These are phyloP conservation scores for Galerucella nymphaeae DNA, from an alignment of 2,888 invertebrate genomes.

Conservation along the genomic window DNA sequence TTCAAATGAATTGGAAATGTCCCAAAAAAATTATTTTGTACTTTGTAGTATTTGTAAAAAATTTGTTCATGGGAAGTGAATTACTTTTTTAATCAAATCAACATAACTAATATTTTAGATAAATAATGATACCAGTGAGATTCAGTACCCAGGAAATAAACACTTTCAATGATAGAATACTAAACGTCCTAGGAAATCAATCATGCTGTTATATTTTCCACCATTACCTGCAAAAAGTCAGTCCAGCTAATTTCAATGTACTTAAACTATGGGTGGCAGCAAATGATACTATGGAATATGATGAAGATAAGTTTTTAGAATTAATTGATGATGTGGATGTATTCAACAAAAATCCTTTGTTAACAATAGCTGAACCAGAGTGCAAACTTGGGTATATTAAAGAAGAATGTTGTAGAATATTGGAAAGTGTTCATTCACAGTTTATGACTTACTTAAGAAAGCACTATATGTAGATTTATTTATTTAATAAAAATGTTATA, in stretches of 20 bases:
- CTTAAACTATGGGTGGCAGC: slow-evolving; percentile 51
- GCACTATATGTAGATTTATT: slow-evolving; percentile 33
- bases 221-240: slow-evolving; percentile 21
- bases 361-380: slow-evolving; percentile 49
- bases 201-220: slow-evolving; percentile 44
- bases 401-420: slow-evolving; percentile 53
- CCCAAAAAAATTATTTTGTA: too few species aligned
- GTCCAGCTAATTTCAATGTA: slow-evolving; percentile 40
- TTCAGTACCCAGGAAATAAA: slow-evolving; percentile 52
- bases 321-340: slow-evolving; percentile 52
- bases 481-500: slow-evolving; percentile 17
- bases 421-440: slow-evolving; percentile 45
- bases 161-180: slow-evolving; percentile 51
- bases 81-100: background rate
- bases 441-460: slow-evolving; percentile 51
- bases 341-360: slow-evolving; percentile 51
- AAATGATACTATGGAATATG: slow-evolving; percentile 42
- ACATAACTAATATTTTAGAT: slow-evolving; percentile 32
- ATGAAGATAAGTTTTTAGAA: slow-evolving; percentile 51
- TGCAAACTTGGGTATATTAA: slow-evolving; percentile 53
- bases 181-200: slow-evolving; percentile 49
- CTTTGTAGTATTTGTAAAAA: too few species aligned
- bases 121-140: slow-evolving; percentile 45
- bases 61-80: too few species aligned
- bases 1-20: too few species aligned